Base-by-base conservation (phyloP, 2,113 vertebrate species). In the Bos javanicus region DNA sequence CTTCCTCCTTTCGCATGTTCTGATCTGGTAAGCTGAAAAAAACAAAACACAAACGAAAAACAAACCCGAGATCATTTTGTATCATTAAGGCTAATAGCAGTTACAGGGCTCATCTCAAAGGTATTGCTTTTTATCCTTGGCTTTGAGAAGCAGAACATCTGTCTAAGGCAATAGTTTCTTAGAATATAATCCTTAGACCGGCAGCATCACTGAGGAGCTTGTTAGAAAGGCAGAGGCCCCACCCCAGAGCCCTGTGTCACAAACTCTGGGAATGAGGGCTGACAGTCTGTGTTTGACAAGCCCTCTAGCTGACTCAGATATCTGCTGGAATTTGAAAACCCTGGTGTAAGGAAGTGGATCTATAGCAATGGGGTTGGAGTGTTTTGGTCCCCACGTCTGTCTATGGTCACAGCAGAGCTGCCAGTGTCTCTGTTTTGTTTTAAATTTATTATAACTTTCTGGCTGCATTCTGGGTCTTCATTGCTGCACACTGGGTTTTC, bases 301-400 rank as follows among this genome's bases (percentile, higher is more conserved):
- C 26, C n/a, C 33, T n/a, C 36, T 1, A 0, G 50, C 43, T 28
- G 43, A 48, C 3, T 54, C 48, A 33, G 30, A 46, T 11, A 25
- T 57, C 1, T 0, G 2, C 62, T 11, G 36, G 25, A 26, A 67
- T 80, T 36, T 19, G 59, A 57, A n/a, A 36, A 48, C 17, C 50
- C 39, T 21, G 71, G 19, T 21, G 43, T 50, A 12, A 82, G 80
- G 52, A 76, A 64, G 16, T 2, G 23, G 64, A 11, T 26, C 50
- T 23, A 12, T 4, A 1, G 17, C 16, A 0, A 6, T 19, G 26
- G n/a, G 57, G 25, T 7, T 1, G 17, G 6, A 39, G 74, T 1
- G 0, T 23, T 39, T 36, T 3, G 46, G 64, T n/a, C 56, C 16
- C 1, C 8, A 19, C 57, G 64, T 84, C 91, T 39, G n/a, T 25